Percentiles rank a stretch among this genome's conserved stretches.
Evolutionary conservation across 2,113 vertebrate genomes (phyloP).

Genomic region (Sturnira hondurensis): DNA sequence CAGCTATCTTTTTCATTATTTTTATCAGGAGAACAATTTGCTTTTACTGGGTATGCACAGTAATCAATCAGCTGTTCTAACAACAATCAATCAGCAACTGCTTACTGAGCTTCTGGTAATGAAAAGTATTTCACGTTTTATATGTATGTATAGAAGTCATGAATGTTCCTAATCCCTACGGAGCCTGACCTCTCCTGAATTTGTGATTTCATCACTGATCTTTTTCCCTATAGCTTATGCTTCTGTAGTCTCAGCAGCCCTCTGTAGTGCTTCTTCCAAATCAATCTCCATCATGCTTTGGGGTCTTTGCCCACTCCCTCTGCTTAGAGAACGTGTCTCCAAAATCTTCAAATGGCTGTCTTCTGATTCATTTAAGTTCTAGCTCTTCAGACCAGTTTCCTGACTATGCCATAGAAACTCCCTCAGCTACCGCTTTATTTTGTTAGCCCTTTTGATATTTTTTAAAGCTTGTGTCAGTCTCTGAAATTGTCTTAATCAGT

Average conservation of each 20-base stretch:
- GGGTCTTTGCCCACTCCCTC: fast-evolving
- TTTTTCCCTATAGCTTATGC: fast-evolving
- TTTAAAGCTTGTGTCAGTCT: background rate
- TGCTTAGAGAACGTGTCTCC: background rate
- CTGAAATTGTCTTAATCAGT: background rate
- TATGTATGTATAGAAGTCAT: background rate
- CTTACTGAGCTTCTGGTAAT: background rate
- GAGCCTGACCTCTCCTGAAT: fast-evolving
- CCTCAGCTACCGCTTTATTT: too few species aligned
- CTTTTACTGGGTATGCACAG: background rate
- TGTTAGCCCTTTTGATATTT: background rate
- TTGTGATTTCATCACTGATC: fast-evolving
- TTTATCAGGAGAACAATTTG: background rate
- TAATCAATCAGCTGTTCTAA: constrained; percentile 14
- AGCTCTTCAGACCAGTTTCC: background rate
- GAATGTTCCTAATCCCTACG: fast-evolving
- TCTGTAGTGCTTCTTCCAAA: fast-evolving
- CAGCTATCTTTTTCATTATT: background rate
- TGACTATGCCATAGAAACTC: fast-evolving
- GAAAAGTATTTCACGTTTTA: background rate
- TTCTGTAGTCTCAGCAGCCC: background rate
- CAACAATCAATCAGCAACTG: background rate
- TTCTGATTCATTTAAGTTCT: background rate
- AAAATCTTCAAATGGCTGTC: too few species aligned
- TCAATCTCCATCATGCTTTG: fast-evolving